These are phyloP conservation scores for Panorpa germanica DNA, from an alignment of 2,888 invertebrate species.

Conservation along the genomic window DNA sequence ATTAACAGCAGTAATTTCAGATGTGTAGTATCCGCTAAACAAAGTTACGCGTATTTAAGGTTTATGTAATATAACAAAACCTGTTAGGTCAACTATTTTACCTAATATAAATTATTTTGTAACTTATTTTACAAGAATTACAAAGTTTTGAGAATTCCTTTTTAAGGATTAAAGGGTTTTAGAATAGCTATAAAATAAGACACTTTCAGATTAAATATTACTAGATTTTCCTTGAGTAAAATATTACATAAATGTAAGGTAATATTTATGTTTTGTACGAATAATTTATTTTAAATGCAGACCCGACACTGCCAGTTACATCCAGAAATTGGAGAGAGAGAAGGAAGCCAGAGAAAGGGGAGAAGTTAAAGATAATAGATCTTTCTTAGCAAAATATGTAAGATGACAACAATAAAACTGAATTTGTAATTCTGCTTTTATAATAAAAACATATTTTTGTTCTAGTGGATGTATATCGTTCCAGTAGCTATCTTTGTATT, in stretches of 20 bases:
- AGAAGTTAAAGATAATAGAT: slow-evolving; percentile 82
- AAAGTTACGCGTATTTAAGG: slow-evolving; percentile 8
- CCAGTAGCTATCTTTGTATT: slow-evolving; percentile 82
- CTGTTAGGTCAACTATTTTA: slow-evolving; percentile 16
- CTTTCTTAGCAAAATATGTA: slow-evolving; percentile 96
- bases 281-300: slow-evolving; percentile 24
- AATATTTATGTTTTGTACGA: background rate
- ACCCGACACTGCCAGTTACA: slow-evolving; percentile 89
- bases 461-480: slow-evolving; percentile 98
- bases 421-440: slow-evolving; percentile 6
- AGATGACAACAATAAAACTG: slow-evolving; percentile 23
- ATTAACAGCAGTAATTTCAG: too few species aligned
- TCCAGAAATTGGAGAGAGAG: slow-evolving; percentile 85
- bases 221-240: too few species aligned
- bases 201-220: too few species aligned
- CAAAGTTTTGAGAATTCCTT: background rate
- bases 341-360: slow-evolving; percentile 76
- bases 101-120: too few species aligned
- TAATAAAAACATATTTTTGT: slow-evolving; percentile 20
- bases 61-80: too few species aligned
- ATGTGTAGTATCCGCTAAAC: too few species aligned
- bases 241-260: too few species aligned
- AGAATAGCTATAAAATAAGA: too few species aligned
- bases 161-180: too few species aligned
- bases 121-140: slow-evolving; percentile 6